Percentiles rank a stretch among this genome's conserved stretches.
Evolutionary conservation across 2,113 vertebrate species (phyloP).

Genomic region (Alces alces): DNA sequence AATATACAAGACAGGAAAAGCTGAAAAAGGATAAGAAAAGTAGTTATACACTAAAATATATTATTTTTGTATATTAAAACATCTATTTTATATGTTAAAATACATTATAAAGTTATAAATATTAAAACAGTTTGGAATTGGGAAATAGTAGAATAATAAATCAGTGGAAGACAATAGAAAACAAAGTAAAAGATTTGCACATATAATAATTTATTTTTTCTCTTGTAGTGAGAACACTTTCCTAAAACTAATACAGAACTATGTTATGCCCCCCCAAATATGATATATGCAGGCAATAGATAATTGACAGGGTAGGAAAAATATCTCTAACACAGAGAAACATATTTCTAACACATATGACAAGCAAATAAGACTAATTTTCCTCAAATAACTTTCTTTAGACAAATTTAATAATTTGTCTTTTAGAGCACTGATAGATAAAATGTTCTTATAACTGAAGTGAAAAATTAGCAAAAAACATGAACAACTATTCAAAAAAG

Average conservation of each 20-base stretch:
- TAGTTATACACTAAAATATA: neutral
- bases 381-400: neutral
- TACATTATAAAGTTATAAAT: constrained; percentile 13
- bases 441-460: neutral
- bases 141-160: neutral
- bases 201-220: constrained; percentile 10
- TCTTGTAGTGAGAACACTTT: neutral
- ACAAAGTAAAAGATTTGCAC: neutral
- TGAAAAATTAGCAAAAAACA: neutral
- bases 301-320: neutral
- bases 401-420: neutral
- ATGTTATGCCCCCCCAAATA: neutral
- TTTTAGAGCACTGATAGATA: neutral
- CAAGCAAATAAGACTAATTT: neutral
- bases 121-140: neutral
- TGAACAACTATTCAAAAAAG: neutral
- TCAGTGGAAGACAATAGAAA: neutral
- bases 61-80: neutral
- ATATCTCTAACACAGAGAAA: neutral
- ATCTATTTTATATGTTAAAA: neutral
- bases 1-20: neutral
- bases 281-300: neutral
- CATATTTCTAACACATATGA: neutral
- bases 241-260: constrained; percentile 19
- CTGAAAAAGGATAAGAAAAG: neutral